These are phyloP conservation scores for Pampusana beccarii DNA, from an alignment of 2,113 vertebrate genomes.

Conservation along the genomic window DNA sequence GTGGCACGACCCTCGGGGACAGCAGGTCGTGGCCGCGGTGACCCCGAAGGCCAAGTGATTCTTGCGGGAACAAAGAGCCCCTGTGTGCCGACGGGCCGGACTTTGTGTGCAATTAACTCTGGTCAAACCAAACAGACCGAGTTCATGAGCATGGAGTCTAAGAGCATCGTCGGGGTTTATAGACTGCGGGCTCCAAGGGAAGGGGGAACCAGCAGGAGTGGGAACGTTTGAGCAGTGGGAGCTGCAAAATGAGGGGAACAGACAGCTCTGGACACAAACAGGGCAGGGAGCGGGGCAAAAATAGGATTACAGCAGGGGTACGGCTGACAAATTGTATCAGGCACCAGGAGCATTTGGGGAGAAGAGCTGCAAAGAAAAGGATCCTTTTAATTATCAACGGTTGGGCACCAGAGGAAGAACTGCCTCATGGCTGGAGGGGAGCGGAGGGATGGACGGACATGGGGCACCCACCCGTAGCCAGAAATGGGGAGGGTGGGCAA, in stretches of 20 bases:
- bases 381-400: neutral
- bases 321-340: neutral
- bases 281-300: neutral
- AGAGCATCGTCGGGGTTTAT: neutral
- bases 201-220: neutral
- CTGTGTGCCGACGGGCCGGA: neutral
- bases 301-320: neutral
- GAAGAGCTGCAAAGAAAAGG: neutral
- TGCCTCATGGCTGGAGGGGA: rapidly evolving
- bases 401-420: neutral
- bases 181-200: neutral
- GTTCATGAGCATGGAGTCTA: neutral
- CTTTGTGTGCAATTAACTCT: constrained; percentile 62
- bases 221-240: neutral
- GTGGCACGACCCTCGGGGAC: neutral
- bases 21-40: neutral
- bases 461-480: rapidly evolving
- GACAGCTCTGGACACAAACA: neutral
- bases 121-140: constrained; percentile 46
- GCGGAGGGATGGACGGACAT: rapidly evolving
- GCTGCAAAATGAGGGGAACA: neutral
- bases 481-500: neutral
- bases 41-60: constrained; percentile 52
- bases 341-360: neutral
- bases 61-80: constrained; percentile 48